Conservation (phyloP, 2,797 vertebrate genomes). For the Nannoperca australis region DNA sequence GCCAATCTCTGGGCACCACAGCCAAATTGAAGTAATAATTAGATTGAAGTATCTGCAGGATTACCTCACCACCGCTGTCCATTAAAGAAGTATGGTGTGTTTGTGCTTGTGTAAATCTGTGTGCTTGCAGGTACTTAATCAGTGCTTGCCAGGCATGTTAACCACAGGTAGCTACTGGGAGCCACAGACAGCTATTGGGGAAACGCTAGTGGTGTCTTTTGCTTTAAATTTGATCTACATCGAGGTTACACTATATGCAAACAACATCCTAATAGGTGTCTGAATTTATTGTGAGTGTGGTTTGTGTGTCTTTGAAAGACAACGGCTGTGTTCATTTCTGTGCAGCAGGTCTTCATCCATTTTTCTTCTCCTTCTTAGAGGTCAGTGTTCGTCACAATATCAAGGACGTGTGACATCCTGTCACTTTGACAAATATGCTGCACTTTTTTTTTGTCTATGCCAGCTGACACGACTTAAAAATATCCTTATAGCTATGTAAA, state of each 20-base stretch:
- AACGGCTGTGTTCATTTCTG: constrained; percentile 29
- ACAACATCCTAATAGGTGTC: constrained; percentile 5
- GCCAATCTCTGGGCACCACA: constrained; percentile 47
- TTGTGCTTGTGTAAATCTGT: constrained; percentile 38
- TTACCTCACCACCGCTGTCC: constrained; percentile 60
- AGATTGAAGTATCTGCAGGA: constrained; percentile 61
- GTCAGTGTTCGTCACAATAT: constrained; percentile 59
- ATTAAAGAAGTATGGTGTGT: constrained; percentile 49
- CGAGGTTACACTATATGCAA: constrained; percentile 10
- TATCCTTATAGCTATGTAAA: background rate
- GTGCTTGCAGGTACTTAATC: constrained; percentile 64
- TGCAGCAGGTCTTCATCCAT: constrained; percentile 7
- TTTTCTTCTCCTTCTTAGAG: constrained; percentile 48
- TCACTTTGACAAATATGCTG: constrained; percentile 65
- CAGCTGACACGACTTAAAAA: constrained; percentile 25
- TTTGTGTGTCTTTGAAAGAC: constrained; percentile 27
- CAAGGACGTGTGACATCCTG: constrained; percentile 59
- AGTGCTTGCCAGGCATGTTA: constrained; percentile 61
- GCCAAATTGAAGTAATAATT: constrained; percentile 59
- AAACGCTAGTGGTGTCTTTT: constrained; percentile 16
- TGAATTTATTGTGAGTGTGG: constrained; percentile 6
- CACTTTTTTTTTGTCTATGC: constrained; percentile 39
- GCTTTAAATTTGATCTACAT: constrained; percentile 36
- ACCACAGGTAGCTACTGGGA: constrained; percentile 29
- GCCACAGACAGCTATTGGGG: constrained; percentile 29